Evolutionary conservation across 2,113 vertebrate genomes (phyloP).

Genomic region (Callipepla squamata): DNA sequence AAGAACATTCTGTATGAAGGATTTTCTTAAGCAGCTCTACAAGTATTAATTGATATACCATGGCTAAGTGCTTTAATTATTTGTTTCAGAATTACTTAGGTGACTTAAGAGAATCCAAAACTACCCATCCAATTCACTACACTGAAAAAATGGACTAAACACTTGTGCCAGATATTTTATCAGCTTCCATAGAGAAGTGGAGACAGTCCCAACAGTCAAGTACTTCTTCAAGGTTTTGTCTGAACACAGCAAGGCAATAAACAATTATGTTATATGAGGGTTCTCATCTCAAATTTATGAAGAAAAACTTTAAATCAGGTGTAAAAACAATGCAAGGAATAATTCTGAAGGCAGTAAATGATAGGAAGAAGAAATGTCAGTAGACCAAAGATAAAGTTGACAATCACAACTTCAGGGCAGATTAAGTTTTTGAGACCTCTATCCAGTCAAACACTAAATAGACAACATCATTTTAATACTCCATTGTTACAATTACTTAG

Average conservation of each 20-base stretch:
- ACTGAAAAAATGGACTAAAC: neutral
- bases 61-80: neutral
- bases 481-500: neutral
- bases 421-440: neutral
- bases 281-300: neutral
- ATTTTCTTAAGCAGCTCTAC: neutral
- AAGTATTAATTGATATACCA: neutral
- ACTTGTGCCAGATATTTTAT: neutral
- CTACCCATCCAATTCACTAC: neutral
- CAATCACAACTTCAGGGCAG: neutral
- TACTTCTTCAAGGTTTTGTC: neutral
- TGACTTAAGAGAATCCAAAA: conserved; percentile 21
- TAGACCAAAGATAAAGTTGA: neutral
- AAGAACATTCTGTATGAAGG: neutral
- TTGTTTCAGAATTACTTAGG: neutral
- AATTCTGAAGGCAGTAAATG: neutral
- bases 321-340: neutral
- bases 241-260: neutral
- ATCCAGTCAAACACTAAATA: neutral
- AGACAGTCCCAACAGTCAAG: neutral
- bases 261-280: neutral
- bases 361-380: neutral
- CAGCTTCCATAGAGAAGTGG: neutral
- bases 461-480: neutral
- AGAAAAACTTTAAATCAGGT: neutral